phyloP scores from a whole-genome alignment of 2,113 vertebrate genomes.

The Potamarius usumacintae region DNA sequence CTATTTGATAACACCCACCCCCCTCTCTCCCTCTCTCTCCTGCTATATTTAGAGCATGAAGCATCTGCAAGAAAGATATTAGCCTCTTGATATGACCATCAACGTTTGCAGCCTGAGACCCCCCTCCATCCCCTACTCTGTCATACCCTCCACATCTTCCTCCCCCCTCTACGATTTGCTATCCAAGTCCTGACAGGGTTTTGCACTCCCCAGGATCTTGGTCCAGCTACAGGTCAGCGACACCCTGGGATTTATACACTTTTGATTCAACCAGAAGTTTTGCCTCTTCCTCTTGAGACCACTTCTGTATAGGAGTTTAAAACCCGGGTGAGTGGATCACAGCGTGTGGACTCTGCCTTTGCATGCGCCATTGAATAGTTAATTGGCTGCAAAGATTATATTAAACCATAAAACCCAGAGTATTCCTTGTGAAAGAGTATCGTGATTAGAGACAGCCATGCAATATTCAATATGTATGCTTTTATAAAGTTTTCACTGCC shows the following conservation, averaged over 20 bases:
- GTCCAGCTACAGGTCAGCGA: conserved; percentile 68
- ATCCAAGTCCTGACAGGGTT: conserved; percentile 66
- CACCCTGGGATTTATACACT: conserved; percentile 70
- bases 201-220: conserved; percentile 70
- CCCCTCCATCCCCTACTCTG: conserved; percentile 59
- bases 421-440: neutral
- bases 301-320: conserved; percentile 63
- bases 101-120: conserved; percentile 79
- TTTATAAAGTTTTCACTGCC: neutral
- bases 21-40: conserved; percentile 53
- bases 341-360: conserved; percentile 49
- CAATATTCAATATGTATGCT: neutral
- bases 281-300: conserved; percentile 60
- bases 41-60: conserved; percentile 86
- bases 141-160: conserved; percentile 57
- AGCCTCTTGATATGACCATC: conserved; percentile 86
- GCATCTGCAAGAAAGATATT: conserved; percentile 85
- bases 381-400: neutral
- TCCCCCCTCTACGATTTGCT: conserved; percentile 62
- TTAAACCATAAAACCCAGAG: neutral
- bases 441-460: neutral
- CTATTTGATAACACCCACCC: conserved; percentile 63
- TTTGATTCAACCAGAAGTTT: conserved; percentile 56
- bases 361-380: conserved; percentile 39
- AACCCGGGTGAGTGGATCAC: conserved; percentile 70